phyloP scores from a whole-genome alignment of 2,113 vertebrate genomes.

The Formicarius rufipectus region DNA sequence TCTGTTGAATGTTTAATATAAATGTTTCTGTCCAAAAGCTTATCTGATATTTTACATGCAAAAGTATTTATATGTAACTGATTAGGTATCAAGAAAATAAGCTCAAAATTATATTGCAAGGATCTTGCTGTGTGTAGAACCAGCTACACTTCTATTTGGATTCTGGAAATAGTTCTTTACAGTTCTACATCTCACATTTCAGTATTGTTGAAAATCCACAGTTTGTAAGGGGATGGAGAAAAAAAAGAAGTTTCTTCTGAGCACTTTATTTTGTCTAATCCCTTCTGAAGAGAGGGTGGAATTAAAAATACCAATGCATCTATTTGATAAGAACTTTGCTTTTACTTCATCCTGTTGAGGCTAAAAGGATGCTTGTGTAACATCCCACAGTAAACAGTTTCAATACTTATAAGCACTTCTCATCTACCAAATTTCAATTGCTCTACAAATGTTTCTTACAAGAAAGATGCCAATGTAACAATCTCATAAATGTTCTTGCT shows the following conservation, averaged over 20 bases:
- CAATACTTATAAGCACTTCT: neutral
- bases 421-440: neutral
- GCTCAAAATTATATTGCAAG: neutral
- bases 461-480: neutral
- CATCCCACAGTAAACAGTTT: neutral
- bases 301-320: neutral
- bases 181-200: neutral
- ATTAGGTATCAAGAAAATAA: neutral
- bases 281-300: neutral
- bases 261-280: neutral
- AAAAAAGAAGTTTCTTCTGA: neutral
- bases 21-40: neutral
- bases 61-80: neutral
- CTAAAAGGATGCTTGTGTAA: neutral
- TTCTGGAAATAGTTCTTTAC: neutral
- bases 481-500: neutral
- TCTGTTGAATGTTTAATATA: neutral
- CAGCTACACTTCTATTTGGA: neutral
- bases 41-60: neutral
- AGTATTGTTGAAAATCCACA: neutral
- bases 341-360: neutral
- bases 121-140: neutral
- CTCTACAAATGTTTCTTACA: neutral
- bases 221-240: neutral
- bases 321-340: neutral